Evolutionary conservation across 1,140 invertebrate species (phyloP), one percentile per base, ranked within the genome.

Genomic region (Chelonus insularis): DNA sequence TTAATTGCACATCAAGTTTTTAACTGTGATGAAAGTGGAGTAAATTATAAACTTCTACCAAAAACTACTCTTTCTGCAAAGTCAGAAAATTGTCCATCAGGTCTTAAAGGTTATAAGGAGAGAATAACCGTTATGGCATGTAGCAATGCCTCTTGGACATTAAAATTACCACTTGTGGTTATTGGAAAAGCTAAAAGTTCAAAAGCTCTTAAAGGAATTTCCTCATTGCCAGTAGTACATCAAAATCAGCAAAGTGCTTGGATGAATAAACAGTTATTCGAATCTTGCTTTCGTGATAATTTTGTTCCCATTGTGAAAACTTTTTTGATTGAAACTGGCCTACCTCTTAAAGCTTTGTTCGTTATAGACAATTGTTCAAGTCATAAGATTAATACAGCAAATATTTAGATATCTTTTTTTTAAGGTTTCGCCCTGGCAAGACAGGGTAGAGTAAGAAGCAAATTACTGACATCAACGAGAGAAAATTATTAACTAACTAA

Each of bases 101-200:
- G 65, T 0, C n/a, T 63, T 2, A 66, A 71, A 56, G 11, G 32
- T 9, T 56, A 57, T 12, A 67, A 69, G 60, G 52, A 69, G 12
- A 16, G 60, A n/a, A 21, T 69, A 4, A 67, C 60, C n/a, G 63
- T 71, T 43, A 62, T 76, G 59, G 60, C 68, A 41, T 79, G 75
- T 57, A 66, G 68, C 43, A 79, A 81, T 71, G 73, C 72, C 54
- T 65, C 59, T 54, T 69, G 74, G 1, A 72, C 57, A 39, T 67
- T 73, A 52, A 67, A 65, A 68, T 48, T 78, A 23, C 70, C 71
- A 16, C 21, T 68, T 1, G 36, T 65, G 36, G n/a, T 68, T 8
- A 50, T 66, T 8, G 67, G 62, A 0, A 64, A 60, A 63, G 60
- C 34, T 4, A 39, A 34, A 34, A 63, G 60, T 16, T 62, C 64